Evolutionary conservation across 1,140 invertebrate species (phyloP), one percentile per base, ranked within the genome.

Genomic region (Carposina sasakii): DNA sequence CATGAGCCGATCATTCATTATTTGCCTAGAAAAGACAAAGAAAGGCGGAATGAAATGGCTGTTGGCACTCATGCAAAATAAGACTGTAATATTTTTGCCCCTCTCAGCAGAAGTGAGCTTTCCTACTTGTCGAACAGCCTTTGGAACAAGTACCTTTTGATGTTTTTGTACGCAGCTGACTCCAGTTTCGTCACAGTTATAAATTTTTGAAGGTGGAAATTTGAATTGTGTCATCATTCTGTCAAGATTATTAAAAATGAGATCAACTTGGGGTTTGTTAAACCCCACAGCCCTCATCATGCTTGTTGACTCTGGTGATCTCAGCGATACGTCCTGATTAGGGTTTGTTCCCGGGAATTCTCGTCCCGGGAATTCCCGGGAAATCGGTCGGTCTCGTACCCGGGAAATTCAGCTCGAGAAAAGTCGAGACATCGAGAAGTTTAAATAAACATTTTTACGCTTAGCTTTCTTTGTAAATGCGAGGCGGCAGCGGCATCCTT

Each of bases 171-270:
- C 76, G 19, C 57, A 71, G 3, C 60, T 76, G 26, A 86, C 63
- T 1, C 81, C 85, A 34, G 73, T 86, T 59, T 87, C 85, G 60
- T 84, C 79, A 33, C 69, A 50, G 52, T 87, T 87, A 40, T 61
- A 82, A 24, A 86, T 81, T 41, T 66, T 59, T 13, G 54, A 43
- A 16, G 71, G 61, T 44, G 46, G 3, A 57, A 85, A 82, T 36
- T 76, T 71, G 49, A 74, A 61, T 36, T 68, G 52, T 33, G 50
- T 54, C 61, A 78, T 68, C 9, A 81, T 44, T 13, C 43, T 60
- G 36, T 72, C 44, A 13, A 76, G 46, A 41, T 69, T 71, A 4
- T 54, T 40, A 56, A 55, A 84, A 65, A 85, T 87, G 6, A 44
- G 6, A 17, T 66, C 42, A 45, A 71, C 70, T 56, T 68, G 71